Conservation (phyloP, 2,797 vertebrate species). For the Scyliorhinus canicula region DNA sequence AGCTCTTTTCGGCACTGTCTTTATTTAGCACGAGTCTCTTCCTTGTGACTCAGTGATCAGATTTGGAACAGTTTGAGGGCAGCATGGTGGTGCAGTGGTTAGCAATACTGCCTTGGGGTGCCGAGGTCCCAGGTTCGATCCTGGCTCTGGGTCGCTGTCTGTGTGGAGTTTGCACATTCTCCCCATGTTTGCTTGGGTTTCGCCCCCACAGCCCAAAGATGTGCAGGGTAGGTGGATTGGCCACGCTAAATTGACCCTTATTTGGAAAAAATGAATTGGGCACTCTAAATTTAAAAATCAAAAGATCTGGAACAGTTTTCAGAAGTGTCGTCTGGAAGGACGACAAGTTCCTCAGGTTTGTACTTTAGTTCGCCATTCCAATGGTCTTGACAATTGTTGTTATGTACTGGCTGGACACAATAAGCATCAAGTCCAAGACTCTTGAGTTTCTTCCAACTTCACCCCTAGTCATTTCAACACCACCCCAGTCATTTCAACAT, state of each 20-base stretch:
- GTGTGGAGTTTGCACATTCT: too few relatives aligned
- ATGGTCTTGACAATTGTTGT: background rate
- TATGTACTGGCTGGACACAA: background rate
- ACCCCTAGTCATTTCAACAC: background rate
- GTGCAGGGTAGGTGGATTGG: too few relatives aligned
- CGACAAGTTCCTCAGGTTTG: background rate
- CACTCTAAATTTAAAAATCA: too few relatives aligned
- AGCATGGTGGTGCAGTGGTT: too few relatives aligned
- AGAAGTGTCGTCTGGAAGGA: background rate
- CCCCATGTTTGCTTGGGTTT: too few relatives aligned
- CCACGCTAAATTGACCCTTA: too few relatives aligned
- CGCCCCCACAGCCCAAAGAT: too few relatives aligned
- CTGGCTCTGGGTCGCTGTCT: too few relatives aligned
- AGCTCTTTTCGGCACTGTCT: background rate
- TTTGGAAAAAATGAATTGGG: too few relatives aligned
- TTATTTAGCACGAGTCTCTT: background rate
- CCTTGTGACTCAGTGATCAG: background rate
- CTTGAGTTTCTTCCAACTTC: background rate
- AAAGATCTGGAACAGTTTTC: background rate
- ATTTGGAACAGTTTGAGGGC: background rate
- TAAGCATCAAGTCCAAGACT: background rate
- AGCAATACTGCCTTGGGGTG: too few relatives aligned
- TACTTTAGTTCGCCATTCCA: background rate
- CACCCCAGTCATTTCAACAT: background rate
- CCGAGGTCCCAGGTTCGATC: too few relatives aligned